These are phyloP conservation scores for Pocillopora verrucosa DNA, from an alignment of 64 coral and sea anemone genomes.

Conservation along the genomic window DNA sequence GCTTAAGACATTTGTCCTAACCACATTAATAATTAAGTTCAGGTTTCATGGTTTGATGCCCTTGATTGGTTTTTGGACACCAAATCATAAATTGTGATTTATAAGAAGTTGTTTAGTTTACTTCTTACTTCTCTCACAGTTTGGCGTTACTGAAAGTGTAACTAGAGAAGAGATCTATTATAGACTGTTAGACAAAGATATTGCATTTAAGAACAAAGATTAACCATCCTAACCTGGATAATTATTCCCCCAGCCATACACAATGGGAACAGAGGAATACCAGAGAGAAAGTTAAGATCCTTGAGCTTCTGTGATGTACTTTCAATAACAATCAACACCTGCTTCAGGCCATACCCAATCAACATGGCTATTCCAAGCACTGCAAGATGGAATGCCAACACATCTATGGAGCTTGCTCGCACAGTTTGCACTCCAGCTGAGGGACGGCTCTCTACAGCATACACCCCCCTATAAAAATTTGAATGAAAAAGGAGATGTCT, in stretches of 20 bases:
- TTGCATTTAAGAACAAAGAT: background rate
- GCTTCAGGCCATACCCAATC: conserved; percentile 77
- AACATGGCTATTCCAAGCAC: conserved; percentile 76
- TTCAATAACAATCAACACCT: conserved; percentile 65
- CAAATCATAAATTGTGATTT: too few species aligned
- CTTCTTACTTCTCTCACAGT: too few species aligned
- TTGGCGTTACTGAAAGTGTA: too few species aligned
- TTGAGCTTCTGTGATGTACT: conserved; percentile 59
- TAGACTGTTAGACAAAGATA: background rate
- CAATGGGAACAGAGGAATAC: conserved; percentile 75
- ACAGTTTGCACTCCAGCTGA: conserved; percentile 75
- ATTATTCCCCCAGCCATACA: conserved; percentile 87
- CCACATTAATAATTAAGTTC: too few species aligned
- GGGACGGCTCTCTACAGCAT: conserved; percentile 77
- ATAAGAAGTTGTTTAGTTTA: too few species aligned
- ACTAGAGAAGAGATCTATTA: background rate
- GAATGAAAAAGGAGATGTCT: background rate
- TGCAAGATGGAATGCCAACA: conserved; percentile 66
- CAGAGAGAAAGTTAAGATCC: conserved; percentile 80
- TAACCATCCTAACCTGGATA: conserved; percentile 48
- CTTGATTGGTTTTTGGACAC: too few species aligned
- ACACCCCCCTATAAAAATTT: conserved; percentile 54
- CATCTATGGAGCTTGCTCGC: conserved; percentile 78
- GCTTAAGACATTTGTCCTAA: too few species aligned
- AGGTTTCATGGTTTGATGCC: too few species aligned